A percentile compares a stretch with the other conserved stretches of the same genome.
Conservation (phyloP, 2,113 vertebrate genomes). For the Forbesichthys agassizii region DNA sequence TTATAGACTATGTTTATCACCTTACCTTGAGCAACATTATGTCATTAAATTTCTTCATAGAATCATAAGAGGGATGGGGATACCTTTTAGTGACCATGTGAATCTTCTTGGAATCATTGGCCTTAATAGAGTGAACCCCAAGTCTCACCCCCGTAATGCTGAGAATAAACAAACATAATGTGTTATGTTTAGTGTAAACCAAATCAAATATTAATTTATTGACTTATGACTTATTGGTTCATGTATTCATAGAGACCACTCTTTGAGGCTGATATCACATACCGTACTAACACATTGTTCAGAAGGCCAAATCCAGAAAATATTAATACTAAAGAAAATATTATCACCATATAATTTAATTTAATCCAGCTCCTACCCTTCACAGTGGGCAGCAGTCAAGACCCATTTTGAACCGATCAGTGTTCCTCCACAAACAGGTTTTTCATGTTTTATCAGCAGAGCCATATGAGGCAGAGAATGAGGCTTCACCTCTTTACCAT, state of each 20-base stretch:
- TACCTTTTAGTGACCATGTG: neutral
- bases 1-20: no score
- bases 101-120: constrained; percentile 32
- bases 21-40: constrained; percentile 72
- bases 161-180: neutral
- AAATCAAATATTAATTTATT: no score
- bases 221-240: no score
- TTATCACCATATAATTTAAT: no score
- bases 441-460: constrained; percentile 12
- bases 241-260: no score
- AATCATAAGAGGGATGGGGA: constrained; percentile 51
- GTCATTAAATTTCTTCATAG: constrained; percentile 31
- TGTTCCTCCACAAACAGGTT: constrained; percentile 45
- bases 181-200: no score
- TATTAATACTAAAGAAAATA: no score
- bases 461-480: constrained; percentile 68
- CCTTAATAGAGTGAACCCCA: constrained; percentile 59
- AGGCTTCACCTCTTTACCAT: constrained; percentile 44
- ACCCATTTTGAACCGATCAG: constrained; percentile 64
- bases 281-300: no score
- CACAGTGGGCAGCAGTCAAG: constrained; percentile 72
- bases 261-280: no score
- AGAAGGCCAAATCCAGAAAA: no score
- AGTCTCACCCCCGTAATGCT: constrained; percentile 50
- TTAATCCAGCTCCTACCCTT: constrained; percentile 21